Percentiles rank a stretch among this genome's conserved stretches.
Evolutionary conservation across 2,888 invertebrate genomes (phyloP).

Genomic region (Cartodere bifasciata): DNA sequence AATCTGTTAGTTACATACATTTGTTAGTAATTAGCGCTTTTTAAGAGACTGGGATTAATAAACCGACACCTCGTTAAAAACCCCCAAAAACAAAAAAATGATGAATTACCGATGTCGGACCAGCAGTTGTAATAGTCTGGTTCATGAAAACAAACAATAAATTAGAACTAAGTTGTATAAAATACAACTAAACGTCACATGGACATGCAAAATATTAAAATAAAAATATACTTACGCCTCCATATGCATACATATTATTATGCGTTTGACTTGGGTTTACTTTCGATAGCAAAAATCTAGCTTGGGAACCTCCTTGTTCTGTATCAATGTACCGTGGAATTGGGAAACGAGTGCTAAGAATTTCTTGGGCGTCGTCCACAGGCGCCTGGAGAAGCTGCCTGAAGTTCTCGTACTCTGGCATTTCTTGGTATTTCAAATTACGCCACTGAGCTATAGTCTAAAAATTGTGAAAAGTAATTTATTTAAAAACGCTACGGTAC

Average conservation of each 20-base stretch:
- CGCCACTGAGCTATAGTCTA: conserved; percentile 97
- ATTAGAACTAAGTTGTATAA: too few relatives aligned
- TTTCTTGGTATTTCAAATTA: conserved; percentile 87
- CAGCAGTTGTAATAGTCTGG: too few relatives aligned
- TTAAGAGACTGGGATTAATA: too few relatives aligned
- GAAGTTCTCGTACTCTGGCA: conserved; percentile 96
- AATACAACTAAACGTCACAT: conserved; percentile 30
- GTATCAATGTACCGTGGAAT: conserved; percentile 99
- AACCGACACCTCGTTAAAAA: too few relatives aligned
- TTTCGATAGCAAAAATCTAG: conserved; percentile 94
- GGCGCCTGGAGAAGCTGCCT: conserved; percentile 92
- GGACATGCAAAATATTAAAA: conserved; percentile 36
- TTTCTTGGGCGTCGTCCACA: conserved; percentile 93
- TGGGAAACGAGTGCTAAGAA: conserved; percentile 90
- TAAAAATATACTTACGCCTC: conserved; percentile 56
- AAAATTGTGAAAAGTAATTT: too few relatives aligned
- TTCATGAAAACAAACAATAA: too few relatives aligned
- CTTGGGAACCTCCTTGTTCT: conserved; percentile 98
- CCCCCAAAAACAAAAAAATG: too few relatives aligned
- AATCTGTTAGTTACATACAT: too few relatives aligned
- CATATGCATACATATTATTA: conserved; percentile 96
- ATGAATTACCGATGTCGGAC: too few relatives aligned
- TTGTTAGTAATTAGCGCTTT: too few relatives aligned
- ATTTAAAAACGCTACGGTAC: too few relatives aligned
- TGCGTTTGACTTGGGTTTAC: conserved; percentile 99